Conservation (phyloP, 1,140 invertebrate species). For the Araneus ventricosus region DNA sequence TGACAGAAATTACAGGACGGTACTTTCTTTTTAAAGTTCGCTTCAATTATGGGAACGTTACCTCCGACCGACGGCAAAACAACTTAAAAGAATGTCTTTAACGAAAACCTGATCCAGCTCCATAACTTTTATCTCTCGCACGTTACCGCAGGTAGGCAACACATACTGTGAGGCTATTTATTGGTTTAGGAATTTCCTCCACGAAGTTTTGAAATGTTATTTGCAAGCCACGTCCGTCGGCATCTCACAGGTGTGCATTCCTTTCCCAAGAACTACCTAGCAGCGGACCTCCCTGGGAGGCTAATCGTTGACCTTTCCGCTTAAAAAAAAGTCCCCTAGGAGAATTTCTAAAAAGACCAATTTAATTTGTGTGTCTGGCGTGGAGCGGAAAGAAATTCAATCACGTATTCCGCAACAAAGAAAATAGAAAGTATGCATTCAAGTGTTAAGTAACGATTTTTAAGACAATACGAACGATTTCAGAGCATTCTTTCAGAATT, state of each 20-base stretch:
- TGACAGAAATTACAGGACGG: background rate
- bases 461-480: too few relatives aligned
- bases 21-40: background rate
- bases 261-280: background rate
- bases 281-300: background rate
- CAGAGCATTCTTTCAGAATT: too few relatives aligned
- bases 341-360: too few relatives aligned
- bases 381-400: too few relatives aligned
- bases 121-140: background rate
- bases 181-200: background rate
- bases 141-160: background rate
- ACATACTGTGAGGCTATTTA: background rate
- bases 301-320: background rate
- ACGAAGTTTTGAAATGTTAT: background rate
- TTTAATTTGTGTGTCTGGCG: too few relatives aligned
- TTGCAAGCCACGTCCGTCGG: background rate
- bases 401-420: too few relatives aligned
- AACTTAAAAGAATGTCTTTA: background rate
- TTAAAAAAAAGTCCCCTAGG: too few relatives aligned
- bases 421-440: too few relatives aligned
- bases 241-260: background rate
- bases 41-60: background rate
- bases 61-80: background rate
- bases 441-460: too few relatives aligned
- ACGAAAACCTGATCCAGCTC: background rate